Conservation (phyloP, 2,797 vertebrate genomes). For the Ptychobarbus kaznakovi region DNA sequence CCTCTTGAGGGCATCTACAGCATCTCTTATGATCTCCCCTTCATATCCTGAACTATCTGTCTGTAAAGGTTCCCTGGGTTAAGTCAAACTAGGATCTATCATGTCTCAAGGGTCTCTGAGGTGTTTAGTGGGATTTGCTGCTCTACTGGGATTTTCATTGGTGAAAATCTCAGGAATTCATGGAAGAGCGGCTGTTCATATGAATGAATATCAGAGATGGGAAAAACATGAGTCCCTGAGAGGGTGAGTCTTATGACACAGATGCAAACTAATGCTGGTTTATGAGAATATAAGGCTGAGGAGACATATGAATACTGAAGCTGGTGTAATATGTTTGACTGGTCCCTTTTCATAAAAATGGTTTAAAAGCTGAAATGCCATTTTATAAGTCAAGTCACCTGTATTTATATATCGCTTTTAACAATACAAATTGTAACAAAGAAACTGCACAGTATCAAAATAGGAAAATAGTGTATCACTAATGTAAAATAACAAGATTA, state of each 20-base stretch:
- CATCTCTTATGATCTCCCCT: neutral
- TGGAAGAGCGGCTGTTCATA: slow-evolving; percentile 51
- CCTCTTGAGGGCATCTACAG: neutral
- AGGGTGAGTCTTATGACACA: slow-evolving; percentile 73
- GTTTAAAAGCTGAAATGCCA: no score
- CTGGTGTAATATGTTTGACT: no score
- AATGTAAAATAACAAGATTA: no score
- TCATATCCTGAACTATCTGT: neutral
- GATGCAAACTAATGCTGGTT: neutral
- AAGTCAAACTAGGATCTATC: neutral
- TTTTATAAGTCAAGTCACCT: no score
- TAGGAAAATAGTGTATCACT: no score
- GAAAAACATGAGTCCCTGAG: slow-evolving; percentile 80
- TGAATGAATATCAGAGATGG: slow-evolving; percentile 63
- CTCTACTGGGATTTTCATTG: slow-evolving; percentile 53
- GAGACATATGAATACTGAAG: no score
- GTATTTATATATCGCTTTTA: no score
- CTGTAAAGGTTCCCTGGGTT: neutral
- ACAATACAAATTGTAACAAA: no score
- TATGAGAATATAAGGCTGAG: neutral
- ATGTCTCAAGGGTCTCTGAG: slow-evolving; percentile 44
- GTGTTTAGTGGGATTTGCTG: slow-evolving; percentile 54
- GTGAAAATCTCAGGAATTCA: slow-evolving; percentile 39
- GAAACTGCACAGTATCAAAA: no score
- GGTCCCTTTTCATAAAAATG: no score